Evolutionary conservation across 2,888 invertebrate genomes (phyloP).

Genomic region (Archips crataeganus): DNA sequence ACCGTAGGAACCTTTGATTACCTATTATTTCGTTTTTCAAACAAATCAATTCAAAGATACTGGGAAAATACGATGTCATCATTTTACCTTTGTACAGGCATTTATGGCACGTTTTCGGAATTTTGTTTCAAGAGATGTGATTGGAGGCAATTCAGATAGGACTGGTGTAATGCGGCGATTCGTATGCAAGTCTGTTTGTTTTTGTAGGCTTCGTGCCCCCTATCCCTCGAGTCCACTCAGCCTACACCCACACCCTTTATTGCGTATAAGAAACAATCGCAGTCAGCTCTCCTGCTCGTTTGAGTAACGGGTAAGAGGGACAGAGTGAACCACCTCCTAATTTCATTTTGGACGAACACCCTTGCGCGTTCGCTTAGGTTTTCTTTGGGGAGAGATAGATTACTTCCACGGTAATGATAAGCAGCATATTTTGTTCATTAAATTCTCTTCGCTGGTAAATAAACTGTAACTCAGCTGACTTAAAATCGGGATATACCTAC

Average conservation of each 20-base stretch:
- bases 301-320: slow-evolving; percentile 17
- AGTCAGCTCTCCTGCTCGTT: slow-evolving; percentile 34
- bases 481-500: too few species aligned
- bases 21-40: background rate
- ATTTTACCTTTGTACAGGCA: background rate
- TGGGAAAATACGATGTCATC: background rate
- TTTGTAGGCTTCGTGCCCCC: slow-evolving; percentile 56
- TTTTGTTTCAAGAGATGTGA: slow-evolving; percentile 51
- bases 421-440: slow-evolving; percentile 26
- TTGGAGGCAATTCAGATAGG: slow-evolving; percentile 51
- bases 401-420: slow-evolving; percentile 33
- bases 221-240: slow-evolving; percentile 45
- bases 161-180: slow-evolving; percentile 64
- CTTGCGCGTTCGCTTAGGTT: slow-evolving; percentile 9
- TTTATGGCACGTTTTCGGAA: slow-evolving; percentile 44
- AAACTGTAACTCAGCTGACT: background rate
- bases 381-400: slow-evolving; percentile 24
- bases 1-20: too few species aligned
- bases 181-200: slow-evolving; percentile 73
- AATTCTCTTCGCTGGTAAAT: slow-evolving; percentile 12
- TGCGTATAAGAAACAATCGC: slow-evolving; percentile 52
- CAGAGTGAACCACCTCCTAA: slow-evolving; percentile 21
- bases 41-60: background rate
- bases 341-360: slow-evolving; percentile 21
- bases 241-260: slow-evolving; percentile 42